These are phyloP conservation scores for Chrysogorgia sp. DNA, from an alignment of 92 coral and sea anemone genomes.

Conservation along the genomic window DNA sequence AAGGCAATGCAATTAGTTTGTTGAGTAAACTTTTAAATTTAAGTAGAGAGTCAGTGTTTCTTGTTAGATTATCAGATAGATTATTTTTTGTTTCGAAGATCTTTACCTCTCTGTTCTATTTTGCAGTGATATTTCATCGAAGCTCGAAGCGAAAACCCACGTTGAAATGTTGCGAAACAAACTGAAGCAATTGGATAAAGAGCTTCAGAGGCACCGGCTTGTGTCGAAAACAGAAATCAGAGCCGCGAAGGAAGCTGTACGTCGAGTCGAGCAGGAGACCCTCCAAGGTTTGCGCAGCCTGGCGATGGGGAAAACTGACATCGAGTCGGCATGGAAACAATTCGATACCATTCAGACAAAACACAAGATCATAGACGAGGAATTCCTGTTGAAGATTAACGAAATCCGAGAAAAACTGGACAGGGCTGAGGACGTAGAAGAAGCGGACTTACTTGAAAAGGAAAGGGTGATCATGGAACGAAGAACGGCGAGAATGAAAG, in stretches of 20 bases:
- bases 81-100: background rate
- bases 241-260: slow-evolving; percentile 89
- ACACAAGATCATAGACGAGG: slow-evolving; percentile 88
- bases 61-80: too few relatives aligned
- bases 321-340: slow-evolving; percentile 86
- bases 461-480: slow-evolving; percentile 97
- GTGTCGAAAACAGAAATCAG: slow-evolving; percentile 76
- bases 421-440: slow-evolving; percentile 91
- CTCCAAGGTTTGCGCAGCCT: slow-evolving; percentile 90
- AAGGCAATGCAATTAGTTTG: too few relatives aligned
- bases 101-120: background rate
- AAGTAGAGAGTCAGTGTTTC: too few relatives aligned
- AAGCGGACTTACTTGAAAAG: slow-evolving; percentile 88
- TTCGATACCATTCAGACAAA: slow-evolving; percentile 87
- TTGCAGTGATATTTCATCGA: slow-evolving; percentile 36
- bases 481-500: slow-evolving; percentile 90
- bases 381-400: slow-evolving; percentile 75
- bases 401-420: slow-evolving; percentile 91
- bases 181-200: slow-evolving; percentile 81
- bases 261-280: slow-evolving; percentile 83
- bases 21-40: too few relatives aligned
- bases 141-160: slow-evolving; percentile 70
- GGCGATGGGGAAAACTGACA: slow-evolving; percentile 95
- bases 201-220: slow-evolving; percentile 86
- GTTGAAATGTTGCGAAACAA: slow-evolving; percentile 83